Evolutionary conservation across 1,140 invertebrate genomes (phyloP).

Genomic region (Vollenhovia emeryi): DNA sequence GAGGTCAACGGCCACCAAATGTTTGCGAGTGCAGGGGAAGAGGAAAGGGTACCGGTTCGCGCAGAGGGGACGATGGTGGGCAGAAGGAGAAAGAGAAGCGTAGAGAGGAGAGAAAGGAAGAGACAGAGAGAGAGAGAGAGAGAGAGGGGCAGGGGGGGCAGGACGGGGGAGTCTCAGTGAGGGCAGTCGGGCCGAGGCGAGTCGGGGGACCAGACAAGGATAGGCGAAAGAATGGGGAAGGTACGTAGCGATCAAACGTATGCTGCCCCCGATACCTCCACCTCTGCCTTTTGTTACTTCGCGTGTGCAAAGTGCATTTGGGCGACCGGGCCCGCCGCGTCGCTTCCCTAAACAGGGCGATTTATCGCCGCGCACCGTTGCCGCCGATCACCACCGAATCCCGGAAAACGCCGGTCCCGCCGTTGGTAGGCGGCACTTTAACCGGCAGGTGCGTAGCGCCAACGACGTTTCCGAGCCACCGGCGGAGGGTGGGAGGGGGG

Average conservation of each 20-base stretch:
- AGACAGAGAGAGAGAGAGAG: conserved; percentile 49
- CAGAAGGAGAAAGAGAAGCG: conserved; percentile 43
- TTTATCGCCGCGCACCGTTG: conserved; percentile 70
- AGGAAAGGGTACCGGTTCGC: conserved; percentile 71
- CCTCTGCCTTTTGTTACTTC: conserved; percentile 61
- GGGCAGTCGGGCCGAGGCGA: neutral
- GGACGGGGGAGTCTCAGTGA: neutral
- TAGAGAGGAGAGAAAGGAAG: conserved; percentile 35
- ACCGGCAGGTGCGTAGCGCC: conserved; percentile 70
- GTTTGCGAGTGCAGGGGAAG: conserved; percentile 80
- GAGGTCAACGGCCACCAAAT: conserved; percentile 83
- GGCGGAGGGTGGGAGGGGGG: no score
- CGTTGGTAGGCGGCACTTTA: conserved; percentile 56
- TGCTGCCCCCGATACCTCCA: conserved; percentile 49
- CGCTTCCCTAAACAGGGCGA: conserved; percentile 69
- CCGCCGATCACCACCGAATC: conserved; percentile 72
- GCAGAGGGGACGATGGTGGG: conserved; percentile 40
- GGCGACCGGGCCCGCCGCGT: conserved; percentile 66
- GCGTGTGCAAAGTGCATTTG: conserved; percentile 81
- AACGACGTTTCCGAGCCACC: conserved; percentile 34
- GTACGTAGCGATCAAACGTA: conserved; percentile 46
- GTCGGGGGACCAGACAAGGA: neutral
- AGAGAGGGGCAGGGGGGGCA: neutral
- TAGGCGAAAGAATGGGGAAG: conserved; percentile 26
- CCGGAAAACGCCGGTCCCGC: conserved; percentile 51